These are phyloP conservation scores for Cydia strobilella DNA, from an alignment of 1,140 invertebrate species.

Conservation along the genomic window DNA sequence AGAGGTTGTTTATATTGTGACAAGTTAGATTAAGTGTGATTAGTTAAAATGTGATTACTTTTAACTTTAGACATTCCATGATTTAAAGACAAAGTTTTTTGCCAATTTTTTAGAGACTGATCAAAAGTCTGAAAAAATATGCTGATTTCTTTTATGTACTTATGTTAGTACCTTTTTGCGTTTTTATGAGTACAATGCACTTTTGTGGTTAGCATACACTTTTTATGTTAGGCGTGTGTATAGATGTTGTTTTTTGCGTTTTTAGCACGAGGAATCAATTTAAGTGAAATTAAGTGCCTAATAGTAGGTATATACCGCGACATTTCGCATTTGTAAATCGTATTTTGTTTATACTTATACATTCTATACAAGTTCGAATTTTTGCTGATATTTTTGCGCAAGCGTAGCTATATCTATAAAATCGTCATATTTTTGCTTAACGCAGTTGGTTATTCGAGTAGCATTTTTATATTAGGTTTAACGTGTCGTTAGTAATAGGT, in stretches of 20 bases:
- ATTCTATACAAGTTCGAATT: not conserved
- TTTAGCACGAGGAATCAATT: slow-evolving; percentile 33
- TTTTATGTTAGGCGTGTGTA: slow-evolving; percentile 50
- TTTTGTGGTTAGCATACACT: slow-evolving; percentile 60
- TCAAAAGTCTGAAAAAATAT: slow-evolving; percentile 58
- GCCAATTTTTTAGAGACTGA: slow-evolving; percentile 65
- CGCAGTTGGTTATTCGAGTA: not conserved
- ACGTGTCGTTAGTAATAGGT: not conserved
- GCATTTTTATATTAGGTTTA: slow-evolving; percentile 2
- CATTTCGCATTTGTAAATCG: slow-evolving; percentile 7
- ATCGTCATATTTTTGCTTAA: not conserved
- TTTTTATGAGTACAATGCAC: slow-evolving; percentile 61
- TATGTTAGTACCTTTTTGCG: slow-evolving; percentile 39
- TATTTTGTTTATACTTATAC: slow-evolving; percentile 11
- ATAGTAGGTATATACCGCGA: not conserved
- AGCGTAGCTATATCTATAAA: not conserved
- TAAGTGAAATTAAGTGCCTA: slow-evolving; percentile 19
- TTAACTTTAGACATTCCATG: slow-evolving; percentile 70
- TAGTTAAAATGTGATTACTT: slow-evolving; percentile 52
- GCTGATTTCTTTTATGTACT: slow-evolving; percentile 52
- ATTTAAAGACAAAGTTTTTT: slow-evolving; percentile 60
- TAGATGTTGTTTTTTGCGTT: slow-evolving; percentile 51
- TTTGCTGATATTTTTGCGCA: slow-evolving; percentile 1
- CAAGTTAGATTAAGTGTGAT: slow-evolving; percentile 46
- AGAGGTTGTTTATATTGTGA: slow-evolving; percentile 63